Evolutionary conservation across 2,797 vertebrate species (phyloP), one percentile per base, ranked within the genome.

Genomic region (Schizopygopsis malacanthus): DNA sequence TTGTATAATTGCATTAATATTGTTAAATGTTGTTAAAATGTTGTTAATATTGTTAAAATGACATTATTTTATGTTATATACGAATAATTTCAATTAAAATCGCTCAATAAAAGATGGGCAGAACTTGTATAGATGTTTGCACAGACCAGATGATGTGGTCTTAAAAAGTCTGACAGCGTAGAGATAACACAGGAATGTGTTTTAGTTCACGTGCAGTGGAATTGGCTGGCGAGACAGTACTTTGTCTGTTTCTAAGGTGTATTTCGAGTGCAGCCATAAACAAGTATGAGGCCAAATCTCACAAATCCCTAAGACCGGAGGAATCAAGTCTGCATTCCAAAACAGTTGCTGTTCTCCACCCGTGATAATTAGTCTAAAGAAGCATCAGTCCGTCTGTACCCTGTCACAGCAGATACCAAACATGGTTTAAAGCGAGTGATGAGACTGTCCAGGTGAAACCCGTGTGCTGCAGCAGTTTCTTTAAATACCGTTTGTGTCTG

Each of bases 401-500:
- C 69, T 50, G 69, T 81, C 70, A 52, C 84, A 15, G 69, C 33
- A 81, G 56, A 81, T 81, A 81, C 84, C 84, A 85, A 85, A 85
- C 84, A 85, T 81, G 54, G 84, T 81, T 85, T 93, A 89, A 87
- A 89, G 88, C 85, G 88, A 89, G 87, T 91, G 86, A 93, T 92
- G 86, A 93, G 93, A 92, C 89, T 90, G 89, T 90, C 90, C 83
- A 89, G 79, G 90, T 94, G 87, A 92, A 91, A 90, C 89, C 79
- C 33, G 15, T 39, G 28, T 79, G 82, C 75, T 39, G 67, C 45
- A 33, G 50, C 39, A 79, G 75, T 82, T 85, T 92, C 92, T 89
- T 87, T 78, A 82, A 41, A 76, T 85, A 86, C 86, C 84, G 16
- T 59, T 70, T 43, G 72, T 79, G 76, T 71, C 69, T 43, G 84